Evolutionary conservation across 2,113 vertebrate genomes (phyloP).

Genomic region (Ctenodactylus gundi): DNA sequence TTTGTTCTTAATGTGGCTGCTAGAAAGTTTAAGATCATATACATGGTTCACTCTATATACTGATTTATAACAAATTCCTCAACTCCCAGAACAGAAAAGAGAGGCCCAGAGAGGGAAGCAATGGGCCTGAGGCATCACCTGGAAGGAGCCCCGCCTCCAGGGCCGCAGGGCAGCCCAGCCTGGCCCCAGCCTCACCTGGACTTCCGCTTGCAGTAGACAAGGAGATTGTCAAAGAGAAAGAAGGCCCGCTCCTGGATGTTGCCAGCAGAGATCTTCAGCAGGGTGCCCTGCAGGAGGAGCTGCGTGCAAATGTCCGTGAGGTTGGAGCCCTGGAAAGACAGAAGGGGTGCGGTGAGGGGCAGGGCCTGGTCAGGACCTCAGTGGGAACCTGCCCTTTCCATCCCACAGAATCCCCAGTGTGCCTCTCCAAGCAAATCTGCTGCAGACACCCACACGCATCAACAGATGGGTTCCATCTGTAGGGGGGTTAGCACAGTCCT

Average conservation of each 20-base stretch:
- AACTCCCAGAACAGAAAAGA: background rate
- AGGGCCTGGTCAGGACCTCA: background rate
- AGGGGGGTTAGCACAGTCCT: rapidly evolving
- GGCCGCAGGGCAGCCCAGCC: slow-evolving; percentile 76
- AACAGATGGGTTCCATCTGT: rapidly evolving
- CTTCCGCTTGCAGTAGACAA: slow-evolving; percentile 99
- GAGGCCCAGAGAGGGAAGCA: background rate
- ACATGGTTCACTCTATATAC: rapidly evolving
- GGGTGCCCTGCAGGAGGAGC: slow-evolving; percentile 94
- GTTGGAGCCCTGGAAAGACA: slow-evolving; percentile 92
- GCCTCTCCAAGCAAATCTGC: background rate
- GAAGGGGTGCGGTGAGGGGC: background rate
- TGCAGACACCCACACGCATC: background rate
- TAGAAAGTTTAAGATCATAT: background rate
- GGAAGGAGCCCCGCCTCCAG: background rate
- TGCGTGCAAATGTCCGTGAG: slow-evolving; percentile 98
- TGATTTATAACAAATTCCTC: background rate
- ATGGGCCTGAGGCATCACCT: background rate
- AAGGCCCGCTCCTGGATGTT: slow-evolving; percentile 99
- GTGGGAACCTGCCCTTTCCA: background rate
- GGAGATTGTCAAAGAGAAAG: slow-evolving; percentile 98
- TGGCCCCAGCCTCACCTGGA: slow-evolving; percentile 87
- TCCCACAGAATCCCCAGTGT: background rate
- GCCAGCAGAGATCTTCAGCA: slow-evolving; percentile 98
- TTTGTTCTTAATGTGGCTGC: background rate